Evolutionary conservation across 2,888 invertebrate genomes (phyloP).

Genomic region (Hirtodrosophila trivittata): DNA sequence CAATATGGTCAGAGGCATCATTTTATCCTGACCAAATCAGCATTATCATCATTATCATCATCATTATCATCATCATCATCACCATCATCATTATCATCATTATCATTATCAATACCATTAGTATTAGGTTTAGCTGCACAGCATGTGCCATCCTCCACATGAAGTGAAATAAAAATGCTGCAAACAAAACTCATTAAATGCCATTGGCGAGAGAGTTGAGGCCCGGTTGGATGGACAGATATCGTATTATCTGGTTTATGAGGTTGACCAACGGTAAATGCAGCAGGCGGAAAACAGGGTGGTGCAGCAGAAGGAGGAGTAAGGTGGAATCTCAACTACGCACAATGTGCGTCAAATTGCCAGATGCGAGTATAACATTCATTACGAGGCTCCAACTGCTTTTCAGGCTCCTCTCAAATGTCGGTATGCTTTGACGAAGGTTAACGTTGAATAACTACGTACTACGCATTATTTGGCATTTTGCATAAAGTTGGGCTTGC

Average conservation of each 20-base stretch:
- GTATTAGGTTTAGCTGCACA: conserved; percentile 22
- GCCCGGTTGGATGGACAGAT: background rate
- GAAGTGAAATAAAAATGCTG: conserved; percentile 23
- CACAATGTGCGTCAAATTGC: background rate
- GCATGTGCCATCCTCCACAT: conserved; percentile 30
- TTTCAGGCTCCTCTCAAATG: no score
- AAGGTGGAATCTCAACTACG: conserved; percentile 23
- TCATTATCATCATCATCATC: background rate
- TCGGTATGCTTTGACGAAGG: no score
- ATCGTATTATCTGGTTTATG: conserved; percentile 59
- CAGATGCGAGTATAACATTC: no score
- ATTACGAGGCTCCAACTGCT: no score
- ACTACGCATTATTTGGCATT: background rate
- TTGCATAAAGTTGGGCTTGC: background rate
- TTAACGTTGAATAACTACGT: no score
- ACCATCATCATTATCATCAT: background rate
- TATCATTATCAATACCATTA: background rate
- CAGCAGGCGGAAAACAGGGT: conserved; percentile 7
- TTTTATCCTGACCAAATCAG: conserved; percentile 34
- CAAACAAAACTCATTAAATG: conserved; percentile 49
- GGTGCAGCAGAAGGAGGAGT: background rate
- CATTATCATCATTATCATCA: background rate
- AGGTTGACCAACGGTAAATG: conserved; percentile 68
- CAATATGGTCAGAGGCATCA: conserved; percentile 17
- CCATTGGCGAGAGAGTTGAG: conserved; percentile 13